A percentile compares a stretch with the other conserved stretches of the same genome.
Evolutionary conservation across 2,797 vertebrate genomes (phyloP).

Genomic region (Onychomys arenicola): DNA sequence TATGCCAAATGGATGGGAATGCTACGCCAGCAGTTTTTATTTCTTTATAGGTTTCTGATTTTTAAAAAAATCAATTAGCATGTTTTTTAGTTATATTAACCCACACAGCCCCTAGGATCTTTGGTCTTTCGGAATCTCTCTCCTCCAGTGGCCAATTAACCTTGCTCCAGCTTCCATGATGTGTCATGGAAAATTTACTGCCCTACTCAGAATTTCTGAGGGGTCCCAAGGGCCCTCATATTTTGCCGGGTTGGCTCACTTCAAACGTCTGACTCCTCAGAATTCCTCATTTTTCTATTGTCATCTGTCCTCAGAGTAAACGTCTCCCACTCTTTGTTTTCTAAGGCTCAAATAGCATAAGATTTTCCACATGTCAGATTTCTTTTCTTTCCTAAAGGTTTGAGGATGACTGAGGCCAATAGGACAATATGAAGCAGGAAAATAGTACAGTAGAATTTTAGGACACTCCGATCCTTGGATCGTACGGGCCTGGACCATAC

Average conservation of each 20-base stretch:
- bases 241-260: neutral
- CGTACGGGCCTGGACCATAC: neutral
- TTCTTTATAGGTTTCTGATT: slow-evolving; percentile 74
- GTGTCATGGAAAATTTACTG: neutral
- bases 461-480: neutral
- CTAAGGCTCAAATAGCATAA: neutral
- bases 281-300: slow-evolving; percentile 14
- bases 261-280: neutral
- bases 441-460: neutral
- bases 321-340: slow-evolving; percentile 23
- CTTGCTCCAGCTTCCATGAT: neutral
- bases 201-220: neutral
- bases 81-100: slow-evolving; percentile 69
- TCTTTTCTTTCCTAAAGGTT: neutral
- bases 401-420: neutral
- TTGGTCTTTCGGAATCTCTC: slow-evolving; percentile 36
- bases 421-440: neutral
- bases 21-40: slow-evolving; percentile 64
- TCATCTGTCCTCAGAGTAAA: neutral
- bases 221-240: neutral
- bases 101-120: slow-evolving; percentile 23
- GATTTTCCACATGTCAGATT: neutral
- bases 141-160: slow-evolving; percentile 48
- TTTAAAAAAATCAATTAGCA: slow-evolving; percentile 73
- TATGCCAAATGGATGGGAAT: slow-evolving; percentile 66